Conservation (phyloP, 2,113 vertebrate genomes). For the Hepsetus odoe region DNA sequence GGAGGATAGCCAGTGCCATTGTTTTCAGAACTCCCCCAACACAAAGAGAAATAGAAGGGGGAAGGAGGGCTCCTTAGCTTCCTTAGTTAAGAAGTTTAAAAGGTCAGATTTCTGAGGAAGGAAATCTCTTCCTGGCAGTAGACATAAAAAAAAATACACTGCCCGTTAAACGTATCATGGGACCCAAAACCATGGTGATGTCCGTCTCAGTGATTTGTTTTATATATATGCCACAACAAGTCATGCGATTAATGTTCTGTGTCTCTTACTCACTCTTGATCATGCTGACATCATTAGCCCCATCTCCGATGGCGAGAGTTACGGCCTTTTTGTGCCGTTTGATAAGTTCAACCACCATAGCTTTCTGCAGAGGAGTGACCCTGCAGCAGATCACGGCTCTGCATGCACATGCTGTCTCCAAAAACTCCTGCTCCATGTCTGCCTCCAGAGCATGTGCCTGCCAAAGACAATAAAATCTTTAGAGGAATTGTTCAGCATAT, state of each 20-base stretch:
- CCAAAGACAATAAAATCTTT: too few species aligned
- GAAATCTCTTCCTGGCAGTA: slow-evolving; percentile 18
- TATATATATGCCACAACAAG: background rate
- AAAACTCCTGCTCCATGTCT: slow-evolving; percentile 92
- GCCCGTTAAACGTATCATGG: too few species aligned
- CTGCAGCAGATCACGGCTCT: slow-evolving; percentile 94
- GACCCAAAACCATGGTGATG: too few species aligned
- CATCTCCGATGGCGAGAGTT: slow-evolving; percentile 91
- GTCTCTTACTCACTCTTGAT: slow-evolving; percentile 86
- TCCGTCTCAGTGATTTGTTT: too few species aligned
- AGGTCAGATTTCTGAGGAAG: background rate
- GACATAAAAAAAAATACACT: background rate
- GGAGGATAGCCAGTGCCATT: background rate
- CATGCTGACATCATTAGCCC: slow-evolving; percentile 96
- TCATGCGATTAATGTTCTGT: background rate
- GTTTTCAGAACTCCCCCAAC: background rate
- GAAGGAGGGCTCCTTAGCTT: slow-evolving; percentile 7
- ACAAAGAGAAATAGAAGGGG: background rate
- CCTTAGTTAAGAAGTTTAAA: slow-evolving; percentile 16
- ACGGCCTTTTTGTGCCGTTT: slow-evolving; percentile 93
- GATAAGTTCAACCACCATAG: slow-evolving; percentile 93
- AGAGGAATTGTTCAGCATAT: too few species aligned
- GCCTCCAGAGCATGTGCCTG: slow-evolving; percentile 92
- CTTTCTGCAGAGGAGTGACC: slow-evolving; percentile 93
- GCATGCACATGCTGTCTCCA: slow-evolving; percentile 88